Conservation (phyloP, 2,113 vertebrate species). For the Clarias macrocephalus region DNA sequence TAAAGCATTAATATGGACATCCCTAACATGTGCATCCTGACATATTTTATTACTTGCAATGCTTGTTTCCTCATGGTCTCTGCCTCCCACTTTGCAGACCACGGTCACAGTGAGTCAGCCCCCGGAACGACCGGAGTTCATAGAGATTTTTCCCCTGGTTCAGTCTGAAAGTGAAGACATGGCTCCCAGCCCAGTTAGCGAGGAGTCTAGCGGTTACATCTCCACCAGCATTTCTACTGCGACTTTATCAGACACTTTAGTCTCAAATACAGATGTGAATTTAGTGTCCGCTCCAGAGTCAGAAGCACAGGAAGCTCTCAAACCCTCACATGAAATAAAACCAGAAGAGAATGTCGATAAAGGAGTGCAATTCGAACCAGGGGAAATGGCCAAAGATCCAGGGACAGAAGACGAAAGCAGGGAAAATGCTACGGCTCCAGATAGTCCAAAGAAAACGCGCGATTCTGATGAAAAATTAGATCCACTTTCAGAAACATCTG, state of each 20-base stretch:
- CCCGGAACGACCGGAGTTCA: conserved; percentile 54
- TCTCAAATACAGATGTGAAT: conserved; percentile 38
- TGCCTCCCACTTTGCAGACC: not conserved
- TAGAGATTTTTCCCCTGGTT: conserved; percentile 59
- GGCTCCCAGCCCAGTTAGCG: conserved; percentile 86
- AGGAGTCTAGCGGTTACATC: conserved; percentile 93
- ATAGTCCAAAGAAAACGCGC: not conserved
- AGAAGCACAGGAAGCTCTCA: not conserved
- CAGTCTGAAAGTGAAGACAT: conserved; percentile 64
- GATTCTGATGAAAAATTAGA: not conserved
- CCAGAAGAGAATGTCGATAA: not conserved
- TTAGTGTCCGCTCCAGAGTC: conserved; percentile 20
- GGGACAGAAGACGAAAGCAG: not conserved
- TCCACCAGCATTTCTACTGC: conserved; percentile 92
- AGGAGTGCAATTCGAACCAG: not conserved
- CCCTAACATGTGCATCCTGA: not conserved
- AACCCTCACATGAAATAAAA: not conserved
- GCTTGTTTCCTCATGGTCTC: not conserved
- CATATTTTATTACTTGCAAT: not conserved
- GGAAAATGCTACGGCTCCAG: not conserved
- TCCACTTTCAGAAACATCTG: not conserved
- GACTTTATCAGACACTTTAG: conserved; percentile 83
- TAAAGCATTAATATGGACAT: too few species aligned
- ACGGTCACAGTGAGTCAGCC: not conserved
- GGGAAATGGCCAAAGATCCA: not conserved